Evolutionary conservation across 2,113 vertebrate species (phyloP).

Genomic region (Centropus unirufus): DNA sequence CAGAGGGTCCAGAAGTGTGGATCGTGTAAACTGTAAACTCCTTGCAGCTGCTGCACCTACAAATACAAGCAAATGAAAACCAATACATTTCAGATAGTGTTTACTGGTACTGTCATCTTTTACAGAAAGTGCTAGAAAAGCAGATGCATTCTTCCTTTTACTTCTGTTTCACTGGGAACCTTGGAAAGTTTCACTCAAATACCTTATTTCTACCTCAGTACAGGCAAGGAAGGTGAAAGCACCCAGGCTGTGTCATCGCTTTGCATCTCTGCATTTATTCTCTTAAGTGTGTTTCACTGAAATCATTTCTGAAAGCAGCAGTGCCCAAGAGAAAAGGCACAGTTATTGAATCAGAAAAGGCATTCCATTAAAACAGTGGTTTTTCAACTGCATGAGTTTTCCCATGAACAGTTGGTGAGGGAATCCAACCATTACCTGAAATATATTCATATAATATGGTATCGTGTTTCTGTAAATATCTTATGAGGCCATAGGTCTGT

Average conservation of each 20-base stretch:
- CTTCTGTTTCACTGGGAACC: background rate
- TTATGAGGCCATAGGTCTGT: background rate
- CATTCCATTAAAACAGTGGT: background rate
- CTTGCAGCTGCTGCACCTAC: slow-evolving; percentile 96
- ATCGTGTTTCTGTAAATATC: background rate
- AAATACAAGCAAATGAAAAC: slow-evolving; percentile 21
- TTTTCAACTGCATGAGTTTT: background rate
- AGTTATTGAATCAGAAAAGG: background rate
- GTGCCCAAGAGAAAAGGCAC: background rate
- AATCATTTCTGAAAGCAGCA: background rate
- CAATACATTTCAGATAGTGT: background rate
- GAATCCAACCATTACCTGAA: background rate
- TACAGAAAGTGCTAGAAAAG: background rate
- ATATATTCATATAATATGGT: background rate
- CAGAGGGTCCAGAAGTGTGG: slow-evolving; percentile 99
- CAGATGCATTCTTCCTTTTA: background rate
- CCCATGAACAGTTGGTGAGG: background rate
- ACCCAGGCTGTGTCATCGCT: background rate
- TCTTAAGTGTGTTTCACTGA: background rate
- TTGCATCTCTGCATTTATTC: background rate
- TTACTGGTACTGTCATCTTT: background rate
- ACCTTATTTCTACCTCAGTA: background rate
- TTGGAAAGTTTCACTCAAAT: background rate
- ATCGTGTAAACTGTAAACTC: slow-evolving; percentile 95
- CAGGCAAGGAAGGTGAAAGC: background rate